phyloP scores from a whole-genome alignment of 2,888 invertebrate species.

The Catocala sponsa region DNA sequence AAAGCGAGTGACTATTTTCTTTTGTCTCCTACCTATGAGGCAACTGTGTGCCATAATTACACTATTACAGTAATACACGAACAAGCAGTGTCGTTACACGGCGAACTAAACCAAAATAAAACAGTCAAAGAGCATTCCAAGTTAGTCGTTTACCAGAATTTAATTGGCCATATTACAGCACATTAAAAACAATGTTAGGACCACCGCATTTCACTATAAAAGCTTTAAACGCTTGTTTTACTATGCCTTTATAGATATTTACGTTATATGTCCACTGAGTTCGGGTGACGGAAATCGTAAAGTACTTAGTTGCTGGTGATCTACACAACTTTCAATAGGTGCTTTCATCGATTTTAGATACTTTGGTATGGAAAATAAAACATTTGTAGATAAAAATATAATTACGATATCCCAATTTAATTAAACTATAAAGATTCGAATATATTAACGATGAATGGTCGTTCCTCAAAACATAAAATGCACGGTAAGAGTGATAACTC shows the following conservation, averaged over 20 bases:
- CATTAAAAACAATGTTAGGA: conserved; percentile 86
- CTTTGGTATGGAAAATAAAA: too few species aligned
- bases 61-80: conserved; percentile 8
- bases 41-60: not conserved
- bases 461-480: too few species aligned
- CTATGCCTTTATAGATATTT: conserved; percentile 72
- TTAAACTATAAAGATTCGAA: too few species aligned
- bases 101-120: conserved; percentile 51
- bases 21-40: not conserved
- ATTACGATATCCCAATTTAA: too few species aligned
- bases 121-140: conserved; percentile 48
- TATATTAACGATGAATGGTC: too few species aligned
- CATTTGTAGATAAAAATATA: too few species aligned
- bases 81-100: conserved; percentile 30
- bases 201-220: conserved; percentile 81
- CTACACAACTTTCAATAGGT: conserved; percentile 1
- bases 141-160: conserved; percentile 71
- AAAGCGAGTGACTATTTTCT: not conserved
- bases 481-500: too few species aligned
- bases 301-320: conserved; percentile 26
- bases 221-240: conserved; percentile 69
- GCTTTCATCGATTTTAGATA: not conserved
- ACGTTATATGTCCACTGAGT: conserved; percentile 53
- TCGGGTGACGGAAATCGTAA: conserved; percentile 56
- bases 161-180: conserved; percentile 82